Evolutionary conservation across 1,140 invertebrate species (phyloP).

Genomic region (Brachionus sp.): DNA sequence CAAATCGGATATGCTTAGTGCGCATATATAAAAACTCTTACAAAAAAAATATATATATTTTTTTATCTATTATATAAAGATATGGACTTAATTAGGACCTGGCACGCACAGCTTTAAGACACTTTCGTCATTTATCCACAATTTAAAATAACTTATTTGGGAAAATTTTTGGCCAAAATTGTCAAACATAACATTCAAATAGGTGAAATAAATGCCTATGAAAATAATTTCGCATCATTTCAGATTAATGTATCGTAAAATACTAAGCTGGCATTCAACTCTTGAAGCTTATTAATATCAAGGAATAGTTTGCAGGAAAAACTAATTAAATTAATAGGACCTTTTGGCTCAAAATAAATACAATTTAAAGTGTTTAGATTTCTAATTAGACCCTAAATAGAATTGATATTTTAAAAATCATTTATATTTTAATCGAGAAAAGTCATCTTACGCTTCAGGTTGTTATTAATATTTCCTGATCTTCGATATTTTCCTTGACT

Average conservation of each 20-base stretch:
- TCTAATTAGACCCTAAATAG: constrained; percentile 11
- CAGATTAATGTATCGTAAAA: neutral
- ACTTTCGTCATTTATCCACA: neutral
- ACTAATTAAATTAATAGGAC: constrained; percentile 29
- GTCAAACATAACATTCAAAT: neutral
- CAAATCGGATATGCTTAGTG: neutral
- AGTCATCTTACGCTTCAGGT: constrained; percentile 19
- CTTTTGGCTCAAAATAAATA: neutral
- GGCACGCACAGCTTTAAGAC: neutral
- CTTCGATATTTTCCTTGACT: neutral
- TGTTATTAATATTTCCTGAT: constrained; percentile 30
- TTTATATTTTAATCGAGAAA: constrained; percentile 1
- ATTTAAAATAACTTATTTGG: neutral
- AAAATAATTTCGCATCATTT: neutral
- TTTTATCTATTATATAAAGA: neutral
- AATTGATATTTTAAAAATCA: constrained; percentile 5
- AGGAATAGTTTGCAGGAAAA: constrained; percentile 9
- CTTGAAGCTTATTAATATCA: neutral
- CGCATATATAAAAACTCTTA: neutral
- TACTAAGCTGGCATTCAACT: constrained; percentile 1
- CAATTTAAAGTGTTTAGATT: constrained; percentile 4
- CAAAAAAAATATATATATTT: too few relatives aligned
- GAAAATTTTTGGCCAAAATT: neutral
- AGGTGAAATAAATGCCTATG: neutral
- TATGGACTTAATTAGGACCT: neutral